Conservation (phyloP, 2,113 vertebrate genomes). For the Rynchops niger region DNA sequence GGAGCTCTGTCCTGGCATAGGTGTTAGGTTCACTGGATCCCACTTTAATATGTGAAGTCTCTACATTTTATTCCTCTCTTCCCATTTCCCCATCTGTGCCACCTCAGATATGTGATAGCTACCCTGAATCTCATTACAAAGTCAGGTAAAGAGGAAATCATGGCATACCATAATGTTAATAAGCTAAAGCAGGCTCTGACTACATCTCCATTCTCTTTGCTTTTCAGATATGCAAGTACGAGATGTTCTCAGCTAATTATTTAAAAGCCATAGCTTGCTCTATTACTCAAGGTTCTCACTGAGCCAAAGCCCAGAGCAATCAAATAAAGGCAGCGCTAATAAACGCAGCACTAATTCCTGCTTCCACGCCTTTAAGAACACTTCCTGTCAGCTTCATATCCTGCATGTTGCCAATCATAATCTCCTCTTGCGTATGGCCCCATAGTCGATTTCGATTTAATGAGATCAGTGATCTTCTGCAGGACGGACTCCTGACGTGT, state of each 20-base stretch:
- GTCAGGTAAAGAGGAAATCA: slow-evolving; percentile 2
- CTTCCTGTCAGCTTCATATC: background rate
- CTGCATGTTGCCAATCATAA: background rate
- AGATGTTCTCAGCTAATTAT: slow-evolving; percentile 15
- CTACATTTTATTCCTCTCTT: background rate
- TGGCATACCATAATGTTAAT: background rate
- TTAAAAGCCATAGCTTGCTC: background rate
- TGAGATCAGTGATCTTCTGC: background rate
- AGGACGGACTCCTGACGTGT: background rate
- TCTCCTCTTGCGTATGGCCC: background rate
- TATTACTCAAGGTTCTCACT: background rate
- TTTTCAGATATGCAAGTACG: background rate
- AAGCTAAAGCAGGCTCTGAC: background rate
- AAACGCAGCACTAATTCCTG: background rate
- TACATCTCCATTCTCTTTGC: background rate
- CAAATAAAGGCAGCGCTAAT: background rate
- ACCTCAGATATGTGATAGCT: background rate
- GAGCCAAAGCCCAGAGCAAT: background rate
- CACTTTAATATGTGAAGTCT: background rate
- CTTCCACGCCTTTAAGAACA: background rate
- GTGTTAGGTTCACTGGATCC: background rate
- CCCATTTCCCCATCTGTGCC: background rate
- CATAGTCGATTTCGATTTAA: background rate
- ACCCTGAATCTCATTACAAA: background rate
- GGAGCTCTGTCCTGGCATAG: background rate